These are phyloP conservation scores for Dryococelus australis DNA, from an alignment of 2,888 invertebrate genomes.

Conservation along the genomic window DNA sequence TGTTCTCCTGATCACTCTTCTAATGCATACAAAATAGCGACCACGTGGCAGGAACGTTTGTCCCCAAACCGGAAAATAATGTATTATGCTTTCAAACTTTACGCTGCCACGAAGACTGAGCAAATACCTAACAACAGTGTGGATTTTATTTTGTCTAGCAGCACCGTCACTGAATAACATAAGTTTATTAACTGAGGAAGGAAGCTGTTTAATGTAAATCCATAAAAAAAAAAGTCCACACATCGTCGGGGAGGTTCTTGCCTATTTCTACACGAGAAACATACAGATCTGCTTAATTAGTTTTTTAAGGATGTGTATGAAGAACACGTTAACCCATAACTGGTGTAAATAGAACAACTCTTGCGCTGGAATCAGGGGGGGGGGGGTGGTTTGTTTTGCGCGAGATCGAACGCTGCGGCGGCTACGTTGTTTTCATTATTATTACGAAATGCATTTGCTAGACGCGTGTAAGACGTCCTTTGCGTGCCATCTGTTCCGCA, in stretches of 20 bases:
- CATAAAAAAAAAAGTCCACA: slow-evolving; percentile 37
- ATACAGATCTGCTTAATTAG: slow-evolving; percentile 43
- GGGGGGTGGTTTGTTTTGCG: slow-evolving; percentile 50
- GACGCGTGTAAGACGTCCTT: background rate
- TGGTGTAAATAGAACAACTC: slow-evolving; percentile 51
- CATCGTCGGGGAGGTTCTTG: slow-evolving; percentile 41
- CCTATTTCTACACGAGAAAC: slow-evolving; percentile 45
- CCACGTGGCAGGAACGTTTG: slow-evolving; percentile 47
- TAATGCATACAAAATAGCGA: slow-evolving; percentile 44
- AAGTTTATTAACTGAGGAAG: slow-evolving; percentile 40
- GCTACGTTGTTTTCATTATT: slow-evolving; percentile 13
- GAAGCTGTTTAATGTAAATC: slow-evolving; percentile 37
- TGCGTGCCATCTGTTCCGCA: slow-evolving; percentile 12
- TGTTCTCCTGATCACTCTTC: slow-evolving; percentile 42
- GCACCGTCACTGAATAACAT: slow-evolving; percentile 44
- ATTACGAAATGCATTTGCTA: background rate
- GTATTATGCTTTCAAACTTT: slow-evolving; percentile 42
- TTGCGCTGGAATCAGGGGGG: slow-evolving; percentile 51
- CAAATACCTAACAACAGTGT: slow-evolving; percentile 32
- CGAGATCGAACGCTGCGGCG: slow-evolving; percentile 49
- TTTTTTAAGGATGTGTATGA: slow-evolving; percentile 43
- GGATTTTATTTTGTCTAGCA: slow-evolving; percentile 46
- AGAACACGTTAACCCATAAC: slow-evolving; percentile 47
- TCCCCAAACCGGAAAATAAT: slow-evolving; percentile 45
- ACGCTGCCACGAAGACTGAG: slow-evolving; percentile 41